These are phyloP conservation scores for Drosophila villosipedis DNA, from an alignment of 2,888 invertebrate species.

Conservation along the genomic window DNA sequence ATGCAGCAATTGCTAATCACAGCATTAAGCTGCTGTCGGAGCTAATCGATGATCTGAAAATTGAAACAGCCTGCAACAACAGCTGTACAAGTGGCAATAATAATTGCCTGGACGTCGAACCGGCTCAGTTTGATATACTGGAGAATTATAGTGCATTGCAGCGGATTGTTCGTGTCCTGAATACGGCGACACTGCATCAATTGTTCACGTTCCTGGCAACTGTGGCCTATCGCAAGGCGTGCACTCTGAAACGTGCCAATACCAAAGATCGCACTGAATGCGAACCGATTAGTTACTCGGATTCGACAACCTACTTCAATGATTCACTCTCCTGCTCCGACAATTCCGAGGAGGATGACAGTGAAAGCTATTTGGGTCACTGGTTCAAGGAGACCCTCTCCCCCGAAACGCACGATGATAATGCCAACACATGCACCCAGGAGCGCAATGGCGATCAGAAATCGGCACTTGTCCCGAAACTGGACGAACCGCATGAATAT, in stretches of 20 bases:
- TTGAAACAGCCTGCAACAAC: conserved; percentile 81
- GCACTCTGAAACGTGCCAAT: conserved; percentile 91
- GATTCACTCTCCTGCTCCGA: conserved; percentile 96
- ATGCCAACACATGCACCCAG: conserved; percentile 86
- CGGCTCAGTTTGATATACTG: conserved; percentile 85
- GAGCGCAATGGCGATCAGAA: conserved; percentile 87
- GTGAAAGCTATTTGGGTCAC: conserved; percentile 88
- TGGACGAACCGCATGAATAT: conserved; percentile 94
- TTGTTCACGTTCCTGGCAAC: conserved; percentile 95
- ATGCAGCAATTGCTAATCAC: conserved; percentile 94
- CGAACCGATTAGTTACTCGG: conserved; percentile 94
- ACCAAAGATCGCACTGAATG: conserved; percentile 92
- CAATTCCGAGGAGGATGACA: conserved; percentile 93
- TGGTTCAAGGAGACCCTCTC: conserved; percentile 98
- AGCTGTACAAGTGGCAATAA: conserved; percentile 5
- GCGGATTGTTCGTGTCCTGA: conserved; percentile 86
- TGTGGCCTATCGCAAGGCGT: conserved; percentile 95
- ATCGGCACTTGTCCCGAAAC: conserved; percentile 89
- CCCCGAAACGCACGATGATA: conserved; percentile 86
- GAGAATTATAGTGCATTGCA: conserved; percentile 85
- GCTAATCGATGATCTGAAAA: conserved; percentile 84
- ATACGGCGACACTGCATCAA: conserved; percentile 86
- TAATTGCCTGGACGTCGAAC: conserved; percentile 64
- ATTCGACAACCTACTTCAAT: conserved; percentile 98
- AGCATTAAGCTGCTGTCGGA: conserved; percentile 89